phyloP scores from a whole-genome alignment of 2,113 vertebrate genomes.

The Serilophus lunatus region DNA sequence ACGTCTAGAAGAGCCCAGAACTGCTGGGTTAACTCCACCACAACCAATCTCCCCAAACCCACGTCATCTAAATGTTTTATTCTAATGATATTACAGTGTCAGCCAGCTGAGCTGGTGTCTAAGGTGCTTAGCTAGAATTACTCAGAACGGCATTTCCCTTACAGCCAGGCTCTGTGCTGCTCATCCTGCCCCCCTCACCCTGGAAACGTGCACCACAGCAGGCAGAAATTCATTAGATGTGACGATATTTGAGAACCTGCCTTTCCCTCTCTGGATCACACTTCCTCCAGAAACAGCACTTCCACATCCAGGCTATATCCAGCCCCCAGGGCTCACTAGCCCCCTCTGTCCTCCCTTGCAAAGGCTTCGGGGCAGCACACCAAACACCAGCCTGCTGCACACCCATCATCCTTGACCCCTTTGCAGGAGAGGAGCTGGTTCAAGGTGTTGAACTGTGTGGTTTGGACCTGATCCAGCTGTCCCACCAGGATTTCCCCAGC shows the following conservation, averaged over 20 bases:
- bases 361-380: neutral
- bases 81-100: neutral
- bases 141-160: neutral
- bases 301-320: neutral
- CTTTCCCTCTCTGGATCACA: neutral
- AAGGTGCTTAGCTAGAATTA: conserved; percentile 41
- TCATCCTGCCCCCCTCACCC: neutral
- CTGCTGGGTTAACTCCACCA: neutral
- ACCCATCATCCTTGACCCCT: neutral
- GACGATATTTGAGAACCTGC: neutral
- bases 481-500: neutral
- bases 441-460: neutral
- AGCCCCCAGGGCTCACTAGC: neutral
- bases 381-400: neutral
- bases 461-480: neutral
- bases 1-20: neutral
- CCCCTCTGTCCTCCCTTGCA: fast-evolving
- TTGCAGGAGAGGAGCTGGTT: neutral
- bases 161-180: neutral
- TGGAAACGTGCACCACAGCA: neutral
- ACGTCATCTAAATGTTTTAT: conserved; percentile 28
- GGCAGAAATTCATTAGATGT: neutral
- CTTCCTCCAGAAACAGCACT: neutral
- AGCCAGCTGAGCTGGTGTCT: conserved; percentile 4
- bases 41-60: neutral